phyloP scores from a whole-genome alignment of 2,888 invertebrate genomes.

The Microlaimidae sp. region DNA sequence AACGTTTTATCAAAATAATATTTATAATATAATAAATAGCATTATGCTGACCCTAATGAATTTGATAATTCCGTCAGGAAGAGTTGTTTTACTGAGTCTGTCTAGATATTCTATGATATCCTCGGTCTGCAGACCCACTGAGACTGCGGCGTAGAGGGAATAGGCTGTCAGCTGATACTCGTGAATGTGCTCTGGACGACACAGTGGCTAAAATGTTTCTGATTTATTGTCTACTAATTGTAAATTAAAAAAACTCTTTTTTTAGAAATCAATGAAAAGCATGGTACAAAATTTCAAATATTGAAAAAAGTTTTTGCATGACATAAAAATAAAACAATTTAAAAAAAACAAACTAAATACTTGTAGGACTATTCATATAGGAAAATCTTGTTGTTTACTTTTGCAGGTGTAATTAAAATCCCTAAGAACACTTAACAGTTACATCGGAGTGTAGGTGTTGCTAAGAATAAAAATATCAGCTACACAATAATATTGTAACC shows the following conservation, averaged over 20 bases:
- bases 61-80: constrained; percentile 84
- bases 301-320: too few relatives aligned
- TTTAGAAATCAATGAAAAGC: too few relatives aligned
- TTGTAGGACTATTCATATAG: too few relatives aligned
- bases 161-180: constrained; percentile 80
- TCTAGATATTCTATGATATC: constrained; percentile 93
- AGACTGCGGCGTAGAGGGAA: constrained; percentile 95
- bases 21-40: neutral
- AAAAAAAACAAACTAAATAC: too few relatives aligned
- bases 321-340: too few relatives aligned
- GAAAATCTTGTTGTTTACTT: too few relatives aligned
- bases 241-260: too few relatives aligned
- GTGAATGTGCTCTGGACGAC: constrained; percentile 89
- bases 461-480: neutral
- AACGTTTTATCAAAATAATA: constrained; percentile 2
- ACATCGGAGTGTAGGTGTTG: neutral
- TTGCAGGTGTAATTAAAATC: too few relatives aligned
- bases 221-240: too few relatives aligned
- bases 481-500: too few relatives aligned
- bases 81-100: constrained; percentile 76
- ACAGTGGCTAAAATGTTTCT: constrained; percentile 71
- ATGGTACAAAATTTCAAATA: too few relatives aligned
- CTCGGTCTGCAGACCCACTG: constrained; percentile 87
- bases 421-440: too few relatives aligned
- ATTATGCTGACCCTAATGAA: constrained; percentile 51